phyloP scores from a whole-genome alignment of 2,113 vertebrate species.

The Asarcornis scutulata region DNA sequence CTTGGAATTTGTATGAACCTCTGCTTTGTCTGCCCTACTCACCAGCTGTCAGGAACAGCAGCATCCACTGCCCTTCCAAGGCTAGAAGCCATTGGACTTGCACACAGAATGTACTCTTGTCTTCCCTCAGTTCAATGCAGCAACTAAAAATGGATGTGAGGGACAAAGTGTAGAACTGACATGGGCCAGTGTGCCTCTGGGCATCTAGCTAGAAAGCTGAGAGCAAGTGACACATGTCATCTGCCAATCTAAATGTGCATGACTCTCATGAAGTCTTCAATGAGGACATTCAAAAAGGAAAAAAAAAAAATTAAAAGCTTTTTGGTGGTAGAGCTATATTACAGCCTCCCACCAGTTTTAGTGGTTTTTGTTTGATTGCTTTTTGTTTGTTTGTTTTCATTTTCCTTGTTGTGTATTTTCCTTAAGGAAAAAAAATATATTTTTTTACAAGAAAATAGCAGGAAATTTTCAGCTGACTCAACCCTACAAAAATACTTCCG shows the following conservation, averaged over 20 bases:
- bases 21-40: background rate
- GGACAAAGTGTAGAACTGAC: background rate
- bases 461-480: conserved; percentile 16
- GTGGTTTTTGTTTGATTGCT: too few relatives aligned
- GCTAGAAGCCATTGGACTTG: background rate
- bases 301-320: background rate
- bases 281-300: background rate
- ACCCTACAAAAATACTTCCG: background rate
- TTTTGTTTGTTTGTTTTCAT: background rate
- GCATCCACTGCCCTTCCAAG: background rate
- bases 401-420: background rate
- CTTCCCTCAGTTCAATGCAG: background rate
- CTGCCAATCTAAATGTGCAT: background rate
- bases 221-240: background rate
- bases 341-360: background rate
- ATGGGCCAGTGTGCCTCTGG: background rate
- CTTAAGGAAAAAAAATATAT: background rate
- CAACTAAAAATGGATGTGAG: background rate
- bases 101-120: background rate
- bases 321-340: background rate
- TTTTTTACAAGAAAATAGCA: background rate
- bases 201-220: background rate
- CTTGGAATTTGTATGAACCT: background rate
- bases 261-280: background rate
- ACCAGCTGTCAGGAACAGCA: background rate